Evolutionary conservation across 2,797 vertebrate genomes (phyloP).

Genomic region (Cyclopterus lumpus): DNA sequence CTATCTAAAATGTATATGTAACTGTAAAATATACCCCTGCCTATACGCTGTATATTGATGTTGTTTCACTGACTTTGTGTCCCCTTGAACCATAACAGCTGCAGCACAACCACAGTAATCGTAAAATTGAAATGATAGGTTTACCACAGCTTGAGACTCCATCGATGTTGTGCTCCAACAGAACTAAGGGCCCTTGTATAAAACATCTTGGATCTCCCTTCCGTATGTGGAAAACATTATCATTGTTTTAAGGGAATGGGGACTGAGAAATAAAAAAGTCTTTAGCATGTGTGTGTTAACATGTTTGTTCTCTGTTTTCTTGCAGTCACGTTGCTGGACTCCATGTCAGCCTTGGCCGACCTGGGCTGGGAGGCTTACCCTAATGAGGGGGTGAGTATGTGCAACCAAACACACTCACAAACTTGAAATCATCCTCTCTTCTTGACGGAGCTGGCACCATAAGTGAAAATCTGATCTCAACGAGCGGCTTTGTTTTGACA

Average conservation of each 20-base stretch:
- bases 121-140: constrained; percentile 52
- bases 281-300: constrained; percentile 12
- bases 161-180: constrained; percentile 34
- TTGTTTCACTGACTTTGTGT: constrained; percentile 38
- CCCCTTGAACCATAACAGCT: constrained; percentile 49
- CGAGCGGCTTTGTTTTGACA: constrained; percentile 36
- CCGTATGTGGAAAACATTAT: neutral
- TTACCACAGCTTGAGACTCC: constrained; percentile 37
- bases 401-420: constrained; percentile 18
- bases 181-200: constrained; percentile 46
- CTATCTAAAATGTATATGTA: constrained; percentile 25
- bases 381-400: constrained; percentile 87
- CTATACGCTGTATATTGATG: neutral
- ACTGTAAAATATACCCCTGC: constrained; percentile 23
- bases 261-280: constrained; percentile 1
- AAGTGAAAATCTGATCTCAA: constrained; percentile 38
- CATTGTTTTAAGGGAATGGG: neutral
- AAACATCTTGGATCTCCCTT: neutral
- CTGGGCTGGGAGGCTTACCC: constrained; percentile 89
- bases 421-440: constrained; percentile 2
- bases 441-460: constrained; percentile 2
- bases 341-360: constrained; percentile 88
- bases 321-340: constrained; percentile 87
- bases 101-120: constrained; percentile 37
- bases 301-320: constrained; percentile 35